Conservation (phyloP, 1,140 invertebrate species). For the Hirudo medicinalis region DNA sequence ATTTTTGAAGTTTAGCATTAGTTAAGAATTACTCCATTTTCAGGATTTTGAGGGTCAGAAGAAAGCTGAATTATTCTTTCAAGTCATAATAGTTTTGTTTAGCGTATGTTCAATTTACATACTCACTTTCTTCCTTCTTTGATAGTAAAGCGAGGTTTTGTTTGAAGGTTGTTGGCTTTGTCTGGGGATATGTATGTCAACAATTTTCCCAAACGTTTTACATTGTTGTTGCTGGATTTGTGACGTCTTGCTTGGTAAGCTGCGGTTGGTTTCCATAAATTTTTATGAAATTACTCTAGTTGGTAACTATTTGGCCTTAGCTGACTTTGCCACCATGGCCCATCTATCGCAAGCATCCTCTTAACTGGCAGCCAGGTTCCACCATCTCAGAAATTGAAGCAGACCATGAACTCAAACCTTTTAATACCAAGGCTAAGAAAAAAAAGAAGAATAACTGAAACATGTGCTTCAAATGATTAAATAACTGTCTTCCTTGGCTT, state of each 20-base stretch:
- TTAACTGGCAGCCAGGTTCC: conserved; percentile 63
- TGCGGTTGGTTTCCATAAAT: conserved; percentile 14
- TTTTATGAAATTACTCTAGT: conserved; percentile 13
- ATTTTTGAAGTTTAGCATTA: too few relatives aligned
- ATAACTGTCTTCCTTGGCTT: too few relatives aligned
- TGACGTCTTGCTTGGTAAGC: conserved; percentile 66
- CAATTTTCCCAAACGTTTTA: conserved; percentile 88
- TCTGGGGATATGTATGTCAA: conserved; percentile 84
- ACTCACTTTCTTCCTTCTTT: conserved; percentile 6
- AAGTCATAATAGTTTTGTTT: conserved; percentile 75
- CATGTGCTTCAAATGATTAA: too few relatives aligned
- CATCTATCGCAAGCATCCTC: conserved; percentile 68
- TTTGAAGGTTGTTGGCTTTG: conserved; percentile 60
- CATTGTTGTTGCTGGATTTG: conserved; percentile 75
- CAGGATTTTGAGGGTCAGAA: conserved; percentile 80
- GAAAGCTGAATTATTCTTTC: conserved; percentile 69
- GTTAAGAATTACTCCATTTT: conserved; percentile 23
- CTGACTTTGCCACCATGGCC: conserved; percentile 82
- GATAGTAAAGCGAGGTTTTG: conserved; percentile 13
- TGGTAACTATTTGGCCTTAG: conserved; percentile 36
- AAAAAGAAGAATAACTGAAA: conserved; percentile 25
- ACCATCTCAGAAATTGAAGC: conserved; percentile 21
- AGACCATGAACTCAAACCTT: conserved; percentile 14
- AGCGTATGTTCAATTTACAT: conserved; percentile 48
- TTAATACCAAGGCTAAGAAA: conserved; percentile 31